Evolutionary conservation across 2,888 invertebrate species (phyloP), one percentile per base, ranked within the genome.

Genomic region (Nezara viridula): DNA sequence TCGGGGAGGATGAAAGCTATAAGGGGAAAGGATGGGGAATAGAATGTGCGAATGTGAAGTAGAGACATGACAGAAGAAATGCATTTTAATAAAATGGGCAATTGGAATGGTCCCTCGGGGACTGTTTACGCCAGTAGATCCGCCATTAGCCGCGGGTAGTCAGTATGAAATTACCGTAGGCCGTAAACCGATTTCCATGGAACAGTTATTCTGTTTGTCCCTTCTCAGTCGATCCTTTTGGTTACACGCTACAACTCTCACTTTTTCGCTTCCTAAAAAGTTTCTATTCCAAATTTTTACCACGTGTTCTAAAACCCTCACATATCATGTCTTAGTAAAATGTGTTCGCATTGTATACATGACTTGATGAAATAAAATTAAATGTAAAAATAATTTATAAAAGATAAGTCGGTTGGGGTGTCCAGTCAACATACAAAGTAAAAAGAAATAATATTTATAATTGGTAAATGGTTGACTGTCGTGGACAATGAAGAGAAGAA

Each of bases 81-180:
- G 32, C 32, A 32, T 66, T 66, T 60, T 66, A 66, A 66, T 66
- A 66, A 66, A 66, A 66, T 32, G 66, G 66, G 66, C 66, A 19
- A 66, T 32, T 27, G 60, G 14, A 27, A 14, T 19, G 66, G 32
- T 19, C 66, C 66, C 19, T 60, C 19, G 7, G 66, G 19, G 32
- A 32, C 32, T 66, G 66, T 66, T 66, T 66, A 66, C 32, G 32
- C 66, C 24, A 52, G 52, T 52, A 52, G 52, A 52, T 52, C 52
- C 52, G 52, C 52, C 66, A 66, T 66, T 32, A 32, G 66, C 16
- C 19, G 5, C 1, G 66, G 66, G 66, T 66, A 66, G 66, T 32
- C 44, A 40, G 40, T 81, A 81, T 44, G 81, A 81, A 81, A 81
- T 81, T 81, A 81, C 40, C 44, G 81, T 44, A 81, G 81, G 40